Percentiles rank a stretch among this genome's conserved stretches.
phyloP scores from a whole-genome alignment of 2,888 invertebrate species.

The Ommatoiulus sabulosus region DNA sequence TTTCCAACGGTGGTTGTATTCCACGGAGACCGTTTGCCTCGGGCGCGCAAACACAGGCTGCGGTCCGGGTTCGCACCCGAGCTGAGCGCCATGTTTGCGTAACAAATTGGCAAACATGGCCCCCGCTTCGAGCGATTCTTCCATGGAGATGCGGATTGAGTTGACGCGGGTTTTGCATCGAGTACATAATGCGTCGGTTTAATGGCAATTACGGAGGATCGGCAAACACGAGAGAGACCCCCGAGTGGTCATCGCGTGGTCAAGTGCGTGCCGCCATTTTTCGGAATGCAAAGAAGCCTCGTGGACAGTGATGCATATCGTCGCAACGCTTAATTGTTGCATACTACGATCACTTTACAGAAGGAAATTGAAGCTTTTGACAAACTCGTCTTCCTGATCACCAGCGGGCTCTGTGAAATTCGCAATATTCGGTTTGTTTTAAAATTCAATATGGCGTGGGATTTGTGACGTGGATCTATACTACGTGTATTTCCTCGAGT shows the following conservation, averaged over 20 bases:
- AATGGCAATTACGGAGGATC: constrained; percentile 11
- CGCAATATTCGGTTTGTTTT: no score
- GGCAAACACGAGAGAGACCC: neutral
- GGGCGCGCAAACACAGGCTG: neutral
- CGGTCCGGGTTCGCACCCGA: neutral
- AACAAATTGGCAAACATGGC: constrained; percentile 26
- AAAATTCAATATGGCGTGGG: no score
- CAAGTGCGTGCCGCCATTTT: neutral
- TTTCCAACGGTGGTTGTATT: no score
- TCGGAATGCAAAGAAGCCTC: neutral
- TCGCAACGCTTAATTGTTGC: no score
- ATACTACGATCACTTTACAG: no score
- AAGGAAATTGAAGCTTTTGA: no score
- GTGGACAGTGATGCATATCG: constrained; percentile 1
- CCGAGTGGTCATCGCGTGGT: neutral
- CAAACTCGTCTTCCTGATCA: no score
- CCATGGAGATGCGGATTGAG: neutral
- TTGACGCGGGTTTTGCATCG: neutral
- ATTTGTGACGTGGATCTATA: no score
- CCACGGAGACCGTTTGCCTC: neutral
- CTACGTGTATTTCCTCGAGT: no score
- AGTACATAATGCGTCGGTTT: neutral
- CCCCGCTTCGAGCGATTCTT: neutral
- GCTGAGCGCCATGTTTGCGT: neutral
- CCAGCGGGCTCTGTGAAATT: no score